A percentile compares a stretch with the other conserved stretches of the same genome.
These are phyloP conservation scores for Prunella fulvescens DNA, from an alignment of 2,113 vertebrate genomes.

Conservation along the genomic window DNA sequence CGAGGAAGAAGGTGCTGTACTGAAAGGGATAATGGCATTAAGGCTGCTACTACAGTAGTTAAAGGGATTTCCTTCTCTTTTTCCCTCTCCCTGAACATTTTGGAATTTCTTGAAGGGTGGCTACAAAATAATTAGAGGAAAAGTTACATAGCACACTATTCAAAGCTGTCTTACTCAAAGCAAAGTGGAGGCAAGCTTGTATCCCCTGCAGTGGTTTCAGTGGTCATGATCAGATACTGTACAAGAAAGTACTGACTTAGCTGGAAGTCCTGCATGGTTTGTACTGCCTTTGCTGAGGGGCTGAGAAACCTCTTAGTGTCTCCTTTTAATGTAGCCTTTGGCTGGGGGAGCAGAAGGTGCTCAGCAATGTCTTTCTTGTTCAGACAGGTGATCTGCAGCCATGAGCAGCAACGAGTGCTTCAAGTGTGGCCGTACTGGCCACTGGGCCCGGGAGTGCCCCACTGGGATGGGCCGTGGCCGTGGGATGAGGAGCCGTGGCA, in stretches of 20 bases:
- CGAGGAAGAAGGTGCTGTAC: background rate
- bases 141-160: accelerated
- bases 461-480: conserved; percentile 86
- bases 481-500: conserved; percentile 85
- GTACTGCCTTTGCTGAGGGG: background rate
- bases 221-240: background rate
- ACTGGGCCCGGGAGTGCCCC: conserved; percentile 96
- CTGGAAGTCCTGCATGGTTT: background rate
- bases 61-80: background rate
- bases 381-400: conserved; percentile 74
- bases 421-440: conserved; percentile 93
- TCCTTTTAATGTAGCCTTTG: background rate
- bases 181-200: background rate
- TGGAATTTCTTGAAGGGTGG: background rate
- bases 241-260: background rate
- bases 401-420: conserved; percentile 97
- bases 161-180: background rate
- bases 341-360: background rate
- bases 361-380: background rate
- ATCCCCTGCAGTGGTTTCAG: background rate
- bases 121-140: background rate
- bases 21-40: background rate
- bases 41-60: background rate
- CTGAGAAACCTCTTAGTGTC: background rate
- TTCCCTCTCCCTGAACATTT: background rate